Evolutionary conservation across 2,888 invertebrate genomes (phyloP).

Genomic region (Hipparchia semele): DNA sequence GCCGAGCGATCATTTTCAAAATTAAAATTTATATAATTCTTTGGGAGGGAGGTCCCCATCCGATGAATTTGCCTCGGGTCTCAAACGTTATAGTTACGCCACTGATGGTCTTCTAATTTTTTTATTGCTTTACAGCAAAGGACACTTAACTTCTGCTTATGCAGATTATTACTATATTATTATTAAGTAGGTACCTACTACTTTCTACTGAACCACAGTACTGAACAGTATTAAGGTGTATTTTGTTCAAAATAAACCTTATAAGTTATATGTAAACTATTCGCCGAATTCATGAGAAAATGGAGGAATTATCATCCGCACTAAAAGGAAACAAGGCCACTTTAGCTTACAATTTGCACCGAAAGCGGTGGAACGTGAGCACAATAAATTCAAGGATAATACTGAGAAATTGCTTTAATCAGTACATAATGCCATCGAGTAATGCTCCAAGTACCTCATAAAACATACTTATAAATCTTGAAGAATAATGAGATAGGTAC

Average conservation of each 20-base stretch:
- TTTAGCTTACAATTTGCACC: constrained; percentile 19
- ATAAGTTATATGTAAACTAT: background rate
- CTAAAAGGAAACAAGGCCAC: constrained; percentile 11
- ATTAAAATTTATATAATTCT: too few relatives aligned
- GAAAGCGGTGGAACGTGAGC: constrained; percentile 16
- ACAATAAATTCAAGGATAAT: constrained; percentile 24
- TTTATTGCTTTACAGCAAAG: too few relatives aligned
- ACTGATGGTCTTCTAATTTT: too few relatives aligned
- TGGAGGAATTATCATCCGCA: constrained; percentile 1
- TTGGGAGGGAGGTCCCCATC: too few relatives aligned
- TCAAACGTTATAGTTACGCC: too few relatives aligned
- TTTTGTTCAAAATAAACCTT: background rate
- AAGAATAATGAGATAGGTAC: background rate
- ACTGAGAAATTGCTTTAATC: constrained; percentile 23
- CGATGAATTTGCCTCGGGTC: too few relatives aligned
- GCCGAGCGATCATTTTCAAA: too few relatives aligned
- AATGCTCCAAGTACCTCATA: constrained; percentile 13
- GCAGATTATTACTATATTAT: too few relatives aligned
- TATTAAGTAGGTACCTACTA: too few relatives aligned
- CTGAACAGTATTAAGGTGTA: too few relatives aligned
- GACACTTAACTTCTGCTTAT: too few relatives aligned
- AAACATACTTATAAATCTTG: constrained; percentile 3
- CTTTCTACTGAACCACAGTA: too few relatives aligned
- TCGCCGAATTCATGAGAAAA: background rate
- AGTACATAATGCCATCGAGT: constrained; percentile 13